A percentile compares a stretch with the other conserved stretches of the same genome.
These are phyloP conservation scores for Branchipolynoe longqiensis DNA, from an alignment of 2,888 invertebrate genomes.

Conservation along the genomic window DNA sequence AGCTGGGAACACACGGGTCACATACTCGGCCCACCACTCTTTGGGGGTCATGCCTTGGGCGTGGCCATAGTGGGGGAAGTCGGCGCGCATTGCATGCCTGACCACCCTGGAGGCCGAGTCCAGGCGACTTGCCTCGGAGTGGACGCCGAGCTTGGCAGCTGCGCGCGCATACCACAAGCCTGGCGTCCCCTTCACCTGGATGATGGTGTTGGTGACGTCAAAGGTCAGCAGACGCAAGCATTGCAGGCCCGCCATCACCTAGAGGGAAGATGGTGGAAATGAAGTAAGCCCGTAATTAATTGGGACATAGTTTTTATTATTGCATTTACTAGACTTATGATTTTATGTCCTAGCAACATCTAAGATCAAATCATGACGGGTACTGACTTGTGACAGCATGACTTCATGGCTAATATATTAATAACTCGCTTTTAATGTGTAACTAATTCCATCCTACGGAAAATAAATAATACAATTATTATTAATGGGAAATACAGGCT, in stretches of 20 bases:
- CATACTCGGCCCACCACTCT: constrained; percentile 91
- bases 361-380: too few species aligned
- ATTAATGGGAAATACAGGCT: too few species aligned
- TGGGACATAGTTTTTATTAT: too few species aligned
- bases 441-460: too few species aligned
- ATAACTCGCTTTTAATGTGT: too few species aligned
- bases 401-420: too few species aligned
- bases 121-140: constrained; percentile 83
- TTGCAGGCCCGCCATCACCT: constrained; percentile 62
- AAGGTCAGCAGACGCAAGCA: constrained; percentile 86
- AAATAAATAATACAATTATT: too few species aligned
- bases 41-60: constrained; percentile 87
- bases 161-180: constrained; percentile 89
- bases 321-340: too few species aligned
- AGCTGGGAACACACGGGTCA: constrained; percentile 86
- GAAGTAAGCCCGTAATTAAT: too few species aligned
- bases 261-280: too few species aligned
- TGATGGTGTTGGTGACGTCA: constrained; percentile 92
- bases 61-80: constrained; percentile 91
- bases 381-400: too few species aligned
- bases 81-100: constrained; percentile 86
- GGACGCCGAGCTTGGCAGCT: constrained; percentile 87
- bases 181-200: constrained; percentile 88
- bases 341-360: too few species aligned
- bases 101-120: constrained; percentile 86